Evolutionary conservation across 2,113 vertebrate genomes (phyloP).

Genomic region (Gavialis gangeticus): DNA sequence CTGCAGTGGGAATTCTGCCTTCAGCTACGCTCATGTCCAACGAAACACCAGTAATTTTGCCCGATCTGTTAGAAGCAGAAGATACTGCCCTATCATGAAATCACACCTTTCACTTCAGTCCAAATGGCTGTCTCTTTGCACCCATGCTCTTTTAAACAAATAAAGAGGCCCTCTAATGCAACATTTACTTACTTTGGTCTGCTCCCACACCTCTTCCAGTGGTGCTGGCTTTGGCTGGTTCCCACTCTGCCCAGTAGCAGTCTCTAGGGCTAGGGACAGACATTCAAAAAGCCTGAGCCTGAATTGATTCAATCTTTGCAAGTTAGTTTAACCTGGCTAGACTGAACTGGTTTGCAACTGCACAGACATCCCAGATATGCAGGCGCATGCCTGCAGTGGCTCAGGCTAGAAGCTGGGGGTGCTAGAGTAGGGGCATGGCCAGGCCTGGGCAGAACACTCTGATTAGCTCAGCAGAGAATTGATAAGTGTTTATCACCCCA

Average conservation of each 20-base stretch:
- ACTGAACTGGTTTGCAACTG: too few species aligned
- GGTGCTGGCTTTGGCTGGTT: not conserved
- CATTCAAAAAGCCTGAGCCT: too few species aligned
- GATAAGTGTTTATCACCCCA: too few species aligned
- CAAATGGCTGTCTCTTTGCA: not conserved
- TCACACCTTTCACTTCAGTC: not conserved
- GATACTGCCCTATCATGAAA: not conserved
- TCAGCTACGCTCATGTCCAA: not conserved
- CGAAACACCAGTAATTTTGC: not conserved
- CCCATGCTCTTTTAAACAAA: not conserved
- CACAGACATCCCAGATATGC: too few species aligned
- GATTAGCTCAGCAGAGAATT: too few species aligned
- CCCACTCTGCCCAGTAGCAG: not conserved
- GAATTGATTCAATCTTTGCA: too few species aligned
- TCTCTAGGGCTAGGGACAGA: not conserved
- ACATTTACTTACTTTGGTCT: not conserved
- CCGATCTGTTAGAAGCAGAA: not conserved
- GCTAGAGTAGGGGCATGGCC: too few species aligned
- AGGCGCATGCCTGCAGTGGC: too few species aligned
- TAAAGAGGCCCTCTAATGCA: not conserved
- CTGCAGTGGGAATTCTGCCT: not conserved
- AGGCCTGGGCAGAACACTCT: too few species aligned
- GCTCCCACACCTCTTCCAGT: not conserved
- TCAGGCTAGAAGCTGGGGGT: too few species aligned
- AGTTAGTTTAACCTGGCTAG: too few species aligned